Evolutionary conservation across 2,888 invertebrate species (phyloP).

Genomic region (Eupithecia subumbrata): DNA sequence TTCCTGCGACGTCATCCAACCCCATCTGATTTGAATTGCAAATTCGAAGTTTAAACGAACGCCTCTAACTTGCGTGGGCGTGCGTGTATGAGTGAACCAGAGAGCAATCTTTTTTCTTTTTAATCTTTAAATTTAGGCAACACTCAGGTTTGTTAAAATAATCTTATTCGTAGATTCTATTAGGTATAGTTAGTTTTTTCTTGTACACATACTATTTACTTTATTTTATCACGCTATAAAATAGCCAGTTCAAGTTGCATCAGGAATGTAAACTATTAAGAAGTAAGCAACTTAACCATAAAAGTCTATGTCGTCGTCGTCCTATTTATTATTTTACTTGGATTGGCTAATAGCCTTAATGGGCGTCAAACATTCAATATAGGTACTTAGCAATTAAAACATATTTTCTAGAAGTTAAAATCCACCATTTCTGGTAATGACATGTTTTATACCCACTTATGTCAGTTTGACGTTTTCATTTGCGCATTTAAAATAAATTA

Average conservation of each 20-base stretch:
- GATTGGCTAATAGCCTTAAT: slow-evolving; percentile 16
- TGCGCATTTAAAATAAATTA: slow-evolving; percentile 47
- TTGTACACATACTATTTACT: too few relatives aligned
- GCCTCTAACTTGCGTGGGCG: slow-evolving; percentile 57
- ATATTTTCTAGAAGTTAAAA: slow-evolving; percentile 10
- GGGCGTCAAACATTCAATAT: slow-evolving; percentile 23
- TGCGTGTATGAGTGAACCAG: slow-evolving; percentile 37
- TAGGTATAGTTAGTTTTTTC: neutral
- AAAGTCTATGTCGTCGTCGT: slow-evolving; percentile 2
- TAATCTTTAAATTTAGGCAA: slow-evolving; percentile 10
- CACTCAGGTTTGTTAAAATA: neutral
- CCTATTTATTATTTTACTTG: slow-evolving; percentile 24
- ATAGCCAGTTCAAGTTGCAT: neutral
- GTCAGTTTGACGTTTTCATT: slow-evolving; percentile 22
- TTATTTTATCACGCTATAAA: neutral
- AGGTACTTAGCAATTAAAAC: slow-evolving; percentile 10
- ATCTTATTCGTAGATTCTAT: neutral
- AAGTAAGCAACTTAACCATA: slow-evolving; percentile 8
- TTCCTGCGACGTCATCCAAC: slow-evolving; percentile 75
- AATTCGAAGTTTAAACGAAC: slow-evolving; percentile 69
- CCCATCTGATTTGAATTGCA: slow-evolving; percentile 54
- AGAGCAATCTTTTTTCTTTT: slow-evolving; percentile 27
- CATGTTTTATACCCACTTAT: slow-evolving; percentile 15
- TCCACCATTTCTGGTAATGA: slow-evolving; percentile 19
- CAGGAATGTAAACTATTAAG: slow-evolving; percentile 14